Base-by-base conservation (phyloP, 2,797 vertebrate genomes). In the Gallirallus australis region DNA sequence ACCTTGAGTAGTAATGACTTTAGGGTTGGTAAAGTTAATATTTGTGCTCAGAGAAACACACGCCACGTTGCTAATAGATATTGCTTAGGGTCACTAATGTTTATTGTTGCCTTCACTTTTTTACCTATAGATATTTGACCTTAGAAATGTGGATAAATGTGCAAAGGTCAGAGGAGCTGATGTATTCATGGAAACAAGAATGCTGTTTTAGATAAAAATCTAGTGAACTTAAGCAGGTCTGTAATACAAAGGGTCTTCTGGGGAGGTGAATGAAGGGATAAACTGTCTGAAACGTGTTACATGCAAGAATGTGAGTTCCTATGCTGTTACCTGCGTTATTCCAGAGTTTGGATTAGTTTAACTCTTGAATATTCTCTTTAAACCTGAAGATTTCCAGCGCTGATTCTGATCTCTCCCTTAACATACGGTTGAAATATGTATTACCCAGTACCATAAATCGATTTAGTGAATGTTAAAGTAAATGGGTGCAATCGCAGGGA, bases 171-270 rank as follows among this genome's bases (percentile, higher is more conserved):
- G 61, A 80, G 88, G 77, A 94, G 83, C 81, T 92, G 91, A 78
- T 96, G 78, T 91, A 92, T 95, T 96, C 92, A 83, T 92, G 86
- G 90, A 94, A 97, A 83, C 86, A 97, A 96, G 94, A 96, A 96
- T 97, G 95, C 94, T 91, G 94, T 92, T 96, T 87, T 93, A 96
- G 96, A 97, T 96, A 96, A 97, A 97, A 97, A 97, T 97, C 96
- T 96, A 59, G 93, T 89, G 94, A 96, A 94, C 65, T 95, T 94
- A 97, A 96, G 88, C 90, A 91, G 89, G 93, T 84, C 94, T 94
- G 83, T 95, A 82, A 95, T 78, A 95, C 96, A 97, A 95, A 96
- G 96, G 71, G 71, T 92, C 92, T 96, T 96, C 86, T 93, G 65
- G 88, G 95, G 93, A 95, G 92, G 92, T 95, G 92, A 96, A 96